phyloP scores from a whole-genome alignment of 1,140 invertebrate species.

The Anagrus nilaparvatae region DNA sequence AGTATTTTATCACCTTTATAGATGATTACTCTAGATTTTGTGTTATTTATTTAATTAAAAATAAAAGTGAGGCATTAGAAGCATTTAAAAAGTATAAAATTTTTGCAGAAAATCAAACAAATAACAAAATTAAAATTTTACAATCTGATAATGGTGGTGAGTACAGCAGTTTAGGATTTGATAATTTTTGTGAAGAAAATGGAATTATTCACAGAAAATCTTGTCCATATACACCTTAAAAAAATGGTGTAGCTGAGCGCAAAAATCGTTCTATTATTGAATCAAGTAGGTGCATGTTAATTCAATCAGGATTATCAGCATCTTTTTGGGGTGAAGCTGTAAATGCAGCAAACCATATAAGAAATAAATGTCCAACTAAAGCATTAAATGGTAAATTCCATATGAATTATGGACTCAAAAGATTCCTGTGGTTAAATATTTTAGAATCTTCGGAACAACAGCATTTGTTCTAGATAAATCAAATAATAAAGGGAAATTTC shows the following conservation, averaged over 20 bases:
- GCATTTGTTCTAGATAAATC: slow-evolving; percentile 18
- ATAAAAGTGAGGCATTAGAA: neutral
- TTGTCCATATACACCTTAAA: neutral
- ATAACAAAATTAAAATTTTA: neutral
- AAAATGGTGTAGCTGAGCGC: neutral
- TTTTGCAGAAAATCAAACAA: neutral
- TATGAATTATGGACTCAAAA: slow-evolving; percentile 2
- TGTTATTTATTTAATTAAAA: no score
- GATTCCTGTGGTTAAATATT: slow-evolving; percentile 7
- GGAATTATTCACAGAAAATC: neutral
- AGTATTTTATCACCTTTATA: neutral
- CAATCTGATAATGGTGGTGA: slow-evolving; percentile 2
- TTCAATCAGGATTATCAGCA: neutral
- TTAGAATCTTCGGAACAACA: slow-evolving; percentile 24
- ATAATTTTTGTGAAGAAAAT: neutral
- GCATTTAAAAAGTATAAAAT: neutral
- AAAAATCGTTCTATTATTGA: neutral
- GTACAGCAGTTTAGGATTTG: neutral
- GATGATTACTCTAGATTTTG: neutral
- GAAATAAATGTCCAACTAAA: slow-evolving; percentile 9
- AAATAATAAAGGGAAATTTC: slow-evolving; percentile 20
- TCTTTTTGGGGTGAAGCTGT: neutral
- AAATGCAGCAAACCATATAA: neutral
- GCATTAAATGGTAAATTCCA: neutral
- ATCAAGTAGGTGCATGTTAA: neutral